Base-by-base conservation (phyloP, 2,113 vertebrate species). In the Neotoma lepida region DNA sequence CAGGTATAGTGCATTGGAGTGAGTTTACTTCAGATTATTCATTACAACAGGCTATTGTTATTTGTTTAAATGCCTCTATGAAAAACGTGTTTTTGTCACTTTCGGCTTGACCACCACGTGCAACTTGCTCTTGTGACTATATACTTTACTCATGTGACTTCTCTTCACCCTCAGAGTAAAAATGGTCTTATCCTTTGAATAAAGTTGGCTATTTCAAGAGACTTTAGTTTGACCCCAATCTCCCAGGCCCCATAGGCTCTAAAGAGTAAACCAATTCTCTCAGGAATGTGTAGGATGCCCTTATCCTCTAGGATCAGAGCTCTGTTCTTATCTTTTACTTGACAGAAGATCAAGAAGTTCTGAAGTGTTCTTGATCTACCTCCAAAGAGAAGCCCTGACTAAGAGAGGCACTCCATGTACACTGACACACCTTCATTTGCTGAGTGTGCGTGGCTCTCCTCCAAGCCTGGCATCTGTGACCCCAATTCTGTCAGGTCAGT, bases 331-430 rank as follows among this genome's bases (percentile, higher is more conserved):
- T 26, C 33, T 56, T 76, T 74, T 44, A 14, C 46, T 73, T 30
- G 70, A 35, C 54, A 33, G 76, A 44, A 85, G 35, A 66, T 71
- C 33, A 84, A 63, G 20, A 14, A 33, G 10, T 49, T 87, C 54
- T 71, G 30, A 88, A n/a, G 28, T 49, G 1, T 58, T 82, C 54
- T 61, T 44, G 26, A 56, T 24, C 81, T 84, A 58, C 39, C 13
- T 89, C 82, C 90, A 58, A 56, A 64, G 35, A 85, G 70, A 64
- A 74, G 41, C 1, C 35, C 54, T 2, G 3, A 58, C 22, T 58
- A 35, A 68, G 44, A 68, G 49, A 35, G 61, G 17, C 22, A 33
- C 1, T 4, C 0, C 6, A 0, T 28, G 6, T 14, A 2, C 14
- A 54, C 12, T 18, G 33, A 41, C 61, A n/a, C 9, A 71, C 2